phyloP scores from a whole-genome alignment of 2,113 vertebrate genomes.

The Actenoides hombroni region DNA sequence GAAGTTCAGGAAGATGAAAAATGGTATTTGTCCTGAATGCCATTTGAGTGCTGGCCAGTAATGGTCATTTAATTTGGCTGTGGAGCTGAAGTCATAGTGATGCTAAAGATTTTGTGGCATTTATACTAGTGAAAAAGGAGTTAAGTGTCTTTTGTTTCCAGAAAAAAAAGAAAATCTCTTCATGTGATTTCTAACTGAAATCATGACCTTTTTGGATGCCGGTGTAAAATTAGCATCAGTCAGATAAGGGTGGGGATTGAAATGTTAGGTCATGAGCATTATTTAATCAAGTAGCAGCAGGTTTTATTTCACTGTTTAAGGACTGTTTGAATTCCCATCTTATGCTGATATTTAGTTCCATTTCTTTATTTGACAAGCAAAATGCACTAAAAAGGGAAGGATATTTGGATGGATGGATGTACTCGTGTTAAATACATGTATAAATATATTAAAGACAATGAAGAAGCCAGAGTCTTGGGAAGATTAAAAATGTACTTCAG shows the following conservation, averaged over 20 bases:
- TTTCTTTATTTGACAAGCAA: neutral
- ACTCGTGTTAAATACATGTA: neutral
- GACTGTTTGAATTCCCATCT: neutral
- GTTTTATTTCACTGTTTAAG: neutral
- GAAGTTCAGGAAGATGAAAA: neutral
- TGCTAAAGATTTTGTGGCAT: neutral
- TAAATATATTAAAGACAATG: neutral
- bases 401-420: neutral
- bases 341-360: neutral
- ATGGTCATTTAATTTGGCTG: neutral
- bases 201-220: neutral
- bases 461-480: neutral
- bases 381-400: neutral
- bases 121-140: neutral
- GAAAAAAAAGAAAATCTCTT: neutral
- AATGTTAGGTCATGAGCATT: conserved; percentile 17
- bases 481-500: neutral
- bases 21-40: neutral
- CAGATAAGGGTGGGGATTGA: conserved; percentile 34
- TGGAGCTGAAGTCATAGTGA: neutral
- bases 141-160: neutral
- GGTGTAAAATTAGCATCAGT: conserved; percentile 46
- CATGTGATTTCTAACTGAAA: neutral
- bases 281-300: conserved; percentile 4
- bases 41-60: neutral